Conservation (phyloP, 2,888 invertebrate genomes). For the Seladonia tumulorum region DNA sequence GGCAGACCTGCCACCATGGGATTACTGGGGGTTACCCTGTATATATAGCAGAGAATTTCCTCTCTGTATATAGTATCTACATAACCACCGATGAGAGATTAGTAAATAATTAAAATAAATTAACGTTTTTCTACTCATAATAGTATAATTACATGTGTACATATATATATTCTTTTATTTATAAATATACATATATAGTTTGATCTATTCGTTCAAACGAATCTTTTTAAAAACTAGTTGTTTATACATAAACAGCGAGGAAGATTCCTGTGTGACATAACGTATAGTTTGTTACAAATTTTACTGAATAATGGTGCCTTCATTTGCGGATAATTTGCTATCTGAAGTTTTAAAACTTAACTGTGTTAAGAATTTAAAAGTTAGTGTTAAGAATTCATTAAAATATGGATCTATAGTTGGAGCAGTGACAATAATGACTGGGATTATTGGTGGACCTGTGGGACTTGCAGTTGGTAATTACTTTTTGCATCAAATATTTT, state of each 20-base stretch:
- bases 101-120: too few species aligned
- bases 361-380: neutral
- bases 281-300: neutral
- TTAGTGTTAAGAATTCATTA: neutral
- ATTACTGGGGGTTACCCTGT: too few species aligned
- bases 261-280: neutral
- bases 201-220: too few species aligned
- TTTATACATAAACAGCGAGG: neutral
- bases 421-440: neutral
- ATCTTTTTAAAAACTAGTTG: too few species aligned
- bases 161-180: too few species aligned
- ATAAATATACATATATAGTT: too few species aligned
- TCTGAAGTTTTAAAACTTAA: neutral
- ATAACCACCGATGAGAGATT: too few species aligned
- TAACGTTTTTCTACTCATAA: too few species aligned
- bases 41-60: too few species aligned
- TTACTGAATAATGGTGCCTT: neutral
- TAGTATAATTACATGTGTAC: too few species aligned
- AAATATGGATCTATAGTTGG: neutral
- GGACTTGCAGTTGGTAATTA: neutral
- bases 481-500: neutral
- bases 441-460: neutral
- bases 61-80: too few species aligned
- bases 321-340: neutral
- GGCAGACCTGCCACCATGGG: too few species aligned